A percentile compares a stretch with the other conserved stretches of the same genome.
Evolutionary conservation across 2,797 vertebrate species (phyloP).

Genomic region (Danio albolineatus): DNA sequence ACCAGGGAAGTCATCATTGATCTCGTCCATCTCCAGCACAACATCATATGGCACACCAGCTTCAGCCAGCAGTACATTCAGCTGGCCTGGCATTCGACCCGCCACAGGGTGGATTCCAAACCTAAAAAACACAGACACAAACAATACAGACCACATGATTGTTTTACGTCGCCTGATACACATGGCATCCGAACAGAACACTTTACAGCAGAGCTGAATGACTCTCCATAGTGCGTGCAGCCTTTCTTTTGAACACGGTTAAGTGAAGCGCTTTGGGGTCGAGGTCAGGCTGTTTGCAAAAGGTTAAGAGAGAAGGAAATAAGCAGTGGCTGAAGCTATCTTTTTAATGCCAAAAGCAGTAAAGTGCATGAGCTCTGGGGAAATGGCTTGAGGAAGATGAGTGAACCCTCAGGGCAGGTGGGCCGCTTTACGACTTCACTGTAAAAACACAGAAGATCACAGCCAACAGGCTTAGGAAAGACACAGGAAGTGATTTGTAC

Average conservation of each 20-base stretch:
- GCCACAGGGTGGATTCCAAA: slow-evolving; percentile 78
- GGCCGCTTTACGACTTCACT: slow-evolving; percentile 59
- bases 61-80: slow-evolving; percentile 76
- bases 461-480: slow-evolving; percentile 29
- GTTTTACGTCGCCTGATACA: slow-evolving; percentile 9
- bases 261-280: slow-evolving; percentile 8
- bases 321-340: slow-evolving; percentile 40
- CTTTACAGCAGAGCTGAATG: not conserved
- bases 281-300: slow-evolving; percentile 38
- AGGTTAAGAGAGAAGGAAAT: slow-evolving; percentile 57
- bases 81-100: slow-evolving; percentile 76
- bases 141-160: slow-evolving; percentile 1
- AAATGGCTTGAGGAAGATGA: slow-evolving; percentile 57
- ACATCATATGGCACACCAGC: slow-evolving; percentile 76
- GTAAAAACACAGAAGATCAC: slow-evolving; percentile 54
- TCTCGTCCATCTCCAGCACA: slow-evolving; percentile 78
- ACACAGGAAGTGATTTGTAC: slow-evolving; percentile 55
- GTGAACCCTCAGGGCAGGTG: slow-evolving; percentile 14
- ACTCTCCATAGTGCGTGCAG: slow-evolving; percentile 3
- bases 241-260: slow-evolving; percentile 37
- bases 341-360: slow-evolving; percentile 57
- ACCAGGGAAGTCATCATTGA: slow-evolving; percentile 77
- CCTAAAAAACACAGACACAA: slow-evolving; percentile 56
- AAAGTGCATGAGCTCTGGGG: slow-evolving; percentile 55
- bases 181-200: slow-evolving; percentile 18